Evolutionary conservation across 2,797 vertebrate genomes (phyloP), one percentile per base, ranked within the genome.

Genomic region (Columba guinea): DNA sequence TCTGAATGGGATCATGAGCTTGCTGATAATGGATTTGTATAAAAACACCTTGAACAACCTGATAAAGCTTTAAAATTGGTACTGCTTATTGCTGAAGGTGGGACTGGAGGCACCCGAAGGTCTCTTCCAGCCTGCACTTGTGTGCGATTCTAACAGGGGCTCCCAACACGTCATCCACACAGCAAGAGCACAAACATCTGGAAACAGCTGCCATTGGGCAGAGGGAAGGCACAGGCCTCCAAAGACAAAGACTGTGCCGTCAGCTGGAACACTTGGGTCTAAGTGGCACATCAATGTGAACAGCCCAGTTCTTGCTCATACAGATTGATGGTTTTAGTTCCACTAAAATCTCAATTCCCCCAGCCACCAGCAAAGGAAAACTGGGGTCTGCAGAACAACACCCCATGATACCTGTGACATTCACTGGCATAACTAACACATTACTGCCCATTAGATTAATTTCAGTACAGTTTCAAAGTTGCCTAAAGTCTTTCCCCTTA

Each of bases 171-270:
- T 30, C 53, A 69, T 28, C 30, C 37, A 46, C 32, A 48, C 76
- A 67, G 28, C 8, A 30, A n/a, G 65, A 82, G 34, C 46, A 78
- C 37, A 35, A 62, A 18, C 67, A 34, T 32, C 48, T 64, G 37
- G 7, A 3, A 64, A 48, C 2, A 1, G 75, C 37, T 75, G 41
- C 24, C 16, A 0, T 8, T 1, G 4, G 69, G 69, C 1, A 0
- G 39, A 41, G 46, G 35, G 53, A 80, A 81, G n/a, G 39, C 20
- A 35, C 14, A 22, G 20, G 58, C 6, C 46, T 46, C 55, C 39
- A 46, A 51, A 32, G 76, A 4, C n/a, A n/a, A 46, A 51, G 74
- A 9, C 0, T 10, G 60, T 20, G 39, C 44, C 11, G 19, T 30
- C n/a, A 17, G 22, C 37, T 59, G 27, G 11, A 77, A 62, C 41